Evolutionary conservation across 1,140 invertebrate genomes (phyloP).

Genomic region (Drosophila takahashii): DNA sequence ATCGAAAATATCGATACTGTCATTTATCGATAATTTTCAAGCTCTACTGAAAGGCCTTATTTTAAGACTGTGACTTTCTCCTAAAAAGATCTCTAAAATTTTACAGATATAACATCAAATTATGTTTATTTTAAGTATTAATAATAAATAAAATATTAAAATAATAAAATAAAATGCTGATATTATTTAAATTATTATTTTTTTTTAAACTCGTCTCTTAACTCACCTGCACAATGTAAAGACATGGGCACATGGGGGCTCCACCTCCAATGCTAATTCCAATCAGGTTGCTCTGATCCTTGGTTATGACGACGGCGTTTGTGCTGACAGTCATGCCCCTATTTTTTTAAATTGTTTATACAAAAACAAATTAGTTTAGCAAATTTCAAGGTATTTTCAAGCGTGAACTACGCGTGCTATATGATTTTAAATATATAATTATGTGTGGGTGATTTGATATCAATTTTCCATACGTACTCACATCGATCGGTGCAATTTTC

Average conservation of each 20-base stretch:
- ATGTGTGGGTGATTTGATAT: constrained; percentile 31
- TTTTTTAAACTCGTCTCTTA: neutral
- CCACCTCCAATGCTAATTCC: constrained; percentile 99
- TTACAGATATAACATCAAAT: too few species aligned
- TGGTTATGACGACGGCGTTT: constrained; percentile 95
- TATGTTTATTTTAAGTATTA: too few species aligned
- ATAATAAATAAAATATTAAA: too few species aligned
- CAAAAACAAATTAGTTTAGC: neutral
- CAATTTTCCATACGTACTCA: constrained; percentile 48
- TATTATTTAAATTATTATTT: too few species aligned
- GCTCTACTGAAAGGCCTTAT: too few species aligned
- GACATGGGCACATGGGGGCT: constrained; percentile 97
- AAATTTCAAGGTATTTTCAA: neutral
- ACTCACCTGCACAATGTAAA: constrained; percentile 97
- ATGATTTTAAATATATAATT: neutral
- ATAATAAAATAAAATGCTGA: too few species aligned
- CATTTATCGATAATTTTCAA: too few species aligned
- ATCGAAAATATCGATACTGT: too few species aligned
- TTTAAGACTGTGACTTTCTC: too few species aligned
- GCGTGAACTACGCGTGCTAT: constrained; percentile 38
- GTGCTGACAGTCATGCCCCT: constrained; percentile 99
- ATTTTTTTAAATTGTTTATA: constrained; percentile 42
- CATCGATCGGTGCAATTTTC: constrained; percentile 54
- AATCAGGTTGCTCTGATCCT: constrained; percentile 97
- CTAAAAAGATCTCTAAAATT: too few species aligned